Evolutionary conservation across 2,113 vertebrate species (phyloP).

Genomic region (Anarhynchus alexandrinus): DNA sequence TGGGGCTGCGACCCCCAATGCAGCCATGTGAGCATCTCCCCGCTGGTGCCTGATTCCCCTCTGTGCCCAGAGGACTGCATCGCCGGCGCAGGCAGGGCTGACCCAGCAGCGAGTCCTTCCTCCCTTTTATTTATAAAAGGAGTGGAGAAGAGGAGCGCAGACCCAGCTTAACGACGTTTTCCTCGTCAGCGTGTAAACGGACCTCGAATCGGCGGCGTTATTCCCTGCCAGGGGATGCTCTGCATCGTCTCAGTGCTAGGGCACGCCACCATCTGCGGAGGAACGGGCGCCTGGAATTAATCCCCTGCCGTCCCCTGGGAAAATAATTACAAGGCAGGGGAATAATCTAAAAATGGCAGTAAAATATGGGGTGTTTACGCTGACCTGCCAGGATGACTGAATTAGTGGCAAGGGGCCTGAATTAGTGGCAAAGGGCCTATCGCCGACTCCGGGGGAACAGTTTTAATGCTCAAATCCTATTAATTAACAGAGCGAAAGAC

Average conservation of each 20-base stretch:
- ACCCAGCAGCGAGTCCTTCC: not conserved
- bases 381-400: not conserved
- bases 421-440: not conserved
- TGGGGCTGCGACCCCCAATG: rapidly evolving
- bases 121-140: rapidly evolving
- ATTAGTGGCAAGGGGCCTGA: not conserved
- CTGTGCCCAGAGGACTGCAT: rapidly evolving
- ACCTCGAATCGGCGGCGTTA: rapidly evolving
- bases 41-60: rapidly evolving
- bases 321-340: not conserved
- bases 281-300: not conserved
- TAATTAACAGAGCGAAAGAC: not conserved
- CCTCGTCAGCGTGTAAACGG: not conserved
- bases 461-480: not conserved
- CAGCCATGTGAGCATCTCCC: not conserved
- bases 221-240: not conserved
- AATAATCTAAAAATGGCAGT: not conserved
- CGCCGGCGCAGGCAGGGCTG: rapidly evolving
- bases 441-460: not conserved
- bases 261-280: not conserved
- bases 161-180: not conserved
- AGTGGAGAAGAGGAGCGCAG: not conserved
- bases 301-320: not conserved
- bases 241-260: not conserved
- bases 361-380: not conserved